A percentile compares a stretch with the other conserved stretches of the same genome.
Conservation (phyloP, 37 sponge, comb jelly and placozoan species). For the Aplysina aerophoba region DNA sequence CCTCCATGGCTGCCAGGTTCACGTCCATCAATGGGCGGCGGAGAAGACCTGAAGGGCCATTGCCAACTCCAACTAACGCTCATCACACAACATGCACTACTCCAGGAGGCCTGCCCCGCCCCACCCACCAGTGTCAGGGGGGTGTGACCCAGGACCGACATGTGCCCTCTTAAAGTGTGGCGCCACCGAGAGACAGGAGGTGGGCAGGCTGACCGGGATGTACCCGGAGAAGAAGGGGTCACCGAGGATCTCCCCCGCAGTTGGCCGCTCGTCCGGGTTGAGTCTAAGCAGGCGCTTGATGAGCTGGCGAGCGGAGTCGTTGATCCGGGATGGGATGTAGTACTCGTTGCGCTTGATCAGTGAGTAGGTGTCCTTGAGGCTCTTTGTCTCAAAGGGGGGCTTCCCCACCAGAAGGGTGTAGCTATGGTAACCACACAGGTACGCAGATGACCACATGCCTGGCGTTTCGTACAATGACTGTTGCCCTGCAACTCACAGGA, state of each 20-base stretch:
- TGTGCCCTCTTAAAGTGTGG: slow-evolving; percentile 83
- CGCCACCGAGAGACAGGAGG: slow-evolving; percentile 72
- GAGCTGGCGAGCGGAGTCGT: slow-evolving; percentile 64
- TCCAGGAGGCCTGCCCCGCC: no score
- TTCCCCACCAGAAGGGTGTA: slow-evolving; percentile 89
- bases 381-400: slow-evolving; percentile 95
- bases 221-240: slow-evolving; percentile 88
- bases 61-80: no score
- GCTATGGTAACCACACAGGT: slow-evolving; percentile 29
- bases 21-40: slow-evolving; percentile 23
- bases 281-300: slow-evolving; percentile 72
- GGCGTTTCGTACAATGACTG: neutral
- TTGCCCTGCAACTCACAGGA: slow-evolving; percentile 65
- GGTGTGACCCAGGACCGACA: neutral
- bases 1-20: neutral
- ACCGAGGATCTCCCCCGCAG: slow-evolving; percentile 65
- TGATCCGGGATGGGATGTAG: slow-evolving; percentile 77
- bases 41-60: neutral
- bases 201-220: slow-evolving; percentile 70
- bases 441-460: neutral
- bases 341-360: slow-evolving; percentile 88
- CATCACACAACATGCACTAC: no score
- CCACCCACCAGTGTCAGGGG: no score
- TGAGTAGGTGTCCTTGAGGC: slow-evolving; percentile 89
- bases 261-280: slow-evolving; percentile 77